Evolutionary conservation across 2,113 vertebrate species (phyloP), one percentile per base, ranked within the genome.

Genomic region (Nansenia antarctica): DNA sequence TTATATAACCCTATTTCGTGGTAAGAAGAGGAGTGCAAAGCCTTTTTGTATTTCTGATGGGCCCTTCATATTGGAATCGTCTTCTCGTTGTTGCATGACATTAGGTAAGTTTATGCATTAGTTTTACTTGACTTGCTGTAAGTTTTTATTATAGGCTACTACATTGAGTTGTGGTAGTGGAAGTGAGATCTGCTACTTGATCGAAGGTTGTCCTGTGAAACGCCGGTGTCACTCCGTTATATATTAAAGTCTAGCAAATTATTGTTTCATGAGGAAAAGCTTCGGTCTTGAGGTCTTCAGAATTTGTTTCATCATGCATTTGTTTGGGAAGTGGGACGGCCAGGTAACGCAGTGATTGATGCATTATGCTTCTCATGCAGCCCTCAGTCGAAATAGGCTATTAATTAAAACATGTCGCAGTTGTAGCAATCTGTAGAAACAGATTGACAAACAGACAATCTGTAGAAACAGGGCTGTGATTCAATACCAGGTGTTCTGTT

Each of bases 1-100:
- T 93, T 90, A 88, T 70, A 77, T 92, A 91, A 94, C 81, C 79
- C 76, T 82, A 86, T 82, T 74, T 31, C 69, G 87, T 78, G 87
- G 83, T 83, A 90, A 79, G 62, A 85, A 88, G 76, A 52, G 72
- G 67, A 79, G 32, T n/a, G 30, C 12, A 58, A 68, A 85, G 86
- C 78, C 39, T 60, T 52, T 24, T 55, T 85, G 47, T 73, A 1
- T 26, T 20, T 7, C 18, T 79, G 73, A 79, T 67, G 59, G 24
- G 31, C 31, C 31, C 59, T 49, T 49, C 35, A 14, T n/a, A 31
- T 49, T 68, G 79, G 79, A 77, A 57, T 52, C 64, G 24, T 27
- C 65, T 24, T 58, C 54, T 70, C 22, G 2, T 60, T 59, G 62
- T 62, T 52, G 39, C 37, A 7, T 63, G 30, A 54, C 65, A 49